These are phyloP conservation scores for Limenitis camilla DNA, from an alignment of 2,888 invertebrate genomes.

Conservation along the genomic window DNA sequence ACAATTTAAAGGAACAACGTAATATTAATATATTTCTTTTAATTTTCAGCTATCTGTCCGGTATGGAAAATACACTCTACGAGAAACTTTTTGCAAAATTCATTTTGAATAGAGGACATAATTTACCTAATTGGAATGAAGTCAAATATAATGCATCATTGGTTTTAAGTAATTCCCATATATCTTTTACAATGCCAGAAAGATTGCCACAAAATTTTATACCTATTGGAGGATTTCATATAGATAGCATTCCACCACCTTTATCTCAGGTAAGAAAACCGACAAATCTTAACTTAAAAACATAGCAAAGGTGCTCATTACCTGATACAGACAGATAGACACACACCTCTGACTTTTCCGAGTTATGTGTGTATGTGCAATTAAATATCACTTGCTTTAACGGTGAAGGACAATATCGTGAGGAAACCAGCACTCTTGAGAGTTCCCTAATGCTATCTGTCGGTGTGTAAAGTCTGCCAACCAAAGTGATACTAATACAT, in stretches of 20 bases:
- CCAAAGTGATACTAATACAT: too few relatives aligned
- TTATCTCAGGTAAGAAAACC: conserved; percentile 36
- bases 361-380: too few relatives aligned
- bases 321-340: too few relatives aligned
- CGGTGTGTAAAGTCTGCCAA: too few relatives aligned
- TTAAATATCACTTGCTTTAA: too few relatives aligned
- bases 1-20: background rate
- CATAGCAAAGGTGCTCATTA: background rate
- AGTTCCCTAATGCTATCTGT: too few relatives aligned
- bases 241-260: conserved; percentile 36
- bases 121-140: conserved; percentile 27
- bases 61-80: conserved; percentile 12
- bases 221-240: conserved; percentile 45
- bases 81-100: conserved; percentile 19
- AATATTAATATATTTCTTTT: background rate
- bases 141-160: conserved; percentile 31
- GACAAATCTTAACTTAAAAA: background rate
- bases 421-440: too few relatives aligned
- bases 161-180: conserved; percentile 29
- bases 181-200: conserved; percentile 30
- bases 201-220: conserved; percentile 43
- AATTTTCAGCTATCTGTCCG: conserved; percentile 4
- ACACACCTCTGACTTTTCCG: too few relatives aligned
- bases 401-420: too few relatives aligned
- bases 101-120: conserved; percentile 20